Base-by-base conservation (phyloP, 2,113 vertebrate species). In the Pampusana beccarii region DNA sequence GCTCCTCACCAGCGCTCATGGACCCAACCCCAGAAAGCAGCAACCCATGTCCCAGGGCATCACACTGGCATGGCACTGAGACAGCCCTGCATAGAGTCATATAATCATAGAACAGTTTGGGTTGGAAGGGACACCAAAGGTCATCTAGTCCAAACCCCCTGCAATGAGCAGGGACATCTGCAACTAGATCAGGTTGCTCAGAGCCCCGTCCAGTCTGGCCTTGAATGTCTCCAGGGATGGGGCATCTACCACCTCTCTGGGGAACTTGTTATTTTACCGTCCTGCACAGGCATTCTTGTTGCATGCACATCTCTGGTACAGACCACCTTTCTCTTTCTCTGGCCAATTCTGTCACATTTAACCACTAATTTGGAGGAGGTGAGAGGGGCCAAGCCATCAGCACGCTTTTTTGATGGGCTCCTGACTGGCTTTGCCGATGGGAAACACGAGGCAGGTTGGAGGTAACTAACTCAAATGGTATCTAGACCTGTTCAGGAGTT, bases 61-160 rank as follows among this genome's bases (percentile, higher is more conserved):
- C 26, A 66, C 2, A 2, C 33, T 56, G 80, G 26, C 0, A 0
- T 13, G 20, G 20, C 34, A 64, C 28, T 1, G 1, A 62, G 19
- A 38, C 12, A 67, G 33, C 19, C 53, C 38, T 36, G 38, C 16
- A 10, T 4, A 26, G 65, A 5, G n/a, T 50, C 48, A 46, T 19
- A 44, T 16, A 44, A 18, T 44, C 44, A 44, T 9, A 46, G 44
- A 46, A 46, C 19, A 46, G 18, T 46, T 19, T 46, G 44, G 9
- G 44, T 46, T 46, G 44, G 18, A 19, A 46, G 44, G 44, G n/a
- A n/a, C 14, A 46, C 44, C 44, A 19, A 46, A 46, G 44, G 44
- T 19, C 44, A 46, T 19, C 44, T 46, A 18, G 44, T 46, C 44
- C 44, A 46, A 44, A 46, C 17, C 18, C 18, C 44, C 44, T 46